Percentiles rank a stretch among this genome's conserved stretches.
These are phyloP conservation scores for Suricata suricatta DNA, from an alignment of 2,113 vertebrate genomes.

Conservation along the genomic window DNA sequence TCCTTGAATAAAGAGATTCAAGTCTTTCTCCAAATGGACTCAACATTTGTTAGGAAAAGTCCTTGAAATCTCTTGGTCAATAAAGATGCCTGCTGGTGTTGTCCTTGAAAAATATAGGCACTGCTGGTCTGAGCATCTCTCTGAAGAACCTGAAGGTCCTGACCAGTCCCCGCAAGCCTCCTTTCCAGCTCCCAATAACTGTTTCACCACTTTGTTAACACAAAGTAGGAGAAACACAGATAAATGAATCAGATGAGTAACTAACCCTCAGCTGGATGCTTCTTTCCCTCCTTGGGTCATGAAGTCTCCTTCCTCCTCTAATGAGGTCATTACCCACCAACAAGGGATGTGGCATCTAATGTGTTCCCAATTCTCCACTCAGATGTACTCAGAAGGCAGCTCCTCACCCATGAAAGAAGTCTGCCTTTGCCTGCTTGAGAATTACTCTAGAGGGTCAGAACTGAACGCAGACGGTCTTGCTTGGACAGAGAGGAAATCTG, in stretches of 20 bases:
- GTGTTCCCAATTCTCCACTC: neutral
- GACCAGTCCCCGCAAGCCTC: neutral
- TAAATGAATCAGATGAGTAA: neutral
- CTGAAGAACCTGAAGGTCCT: neutral
- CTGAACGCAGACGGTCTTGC: accelerated
- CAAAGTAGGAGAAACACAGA: neutral
- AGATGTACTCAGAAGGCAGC: neutral
- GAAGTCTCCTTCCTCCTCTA: neutral
- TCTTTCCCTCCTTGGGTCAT: neutral
- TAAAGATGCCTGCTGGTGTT: neutral
- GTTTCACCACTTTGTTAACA: neutral
- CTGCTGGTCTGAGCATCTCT: neutral
- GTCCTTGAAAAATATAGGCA: neutral
- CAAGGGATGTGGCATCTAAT: neutral
- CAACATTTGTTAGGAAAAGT: neutral
- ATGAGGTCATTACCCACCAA: neutral
- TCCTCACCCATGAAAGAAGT: neutral
- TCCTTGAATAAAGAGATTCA: neutral
- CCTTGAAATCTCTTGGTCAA: neutral
- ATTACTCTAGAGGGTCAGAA: neutral
- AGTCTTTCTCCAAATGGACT: neutral
- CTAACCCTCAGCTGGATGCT: neutral
- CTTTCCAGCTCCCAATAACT: neutral
- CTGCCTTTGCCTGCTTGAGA: neutral
- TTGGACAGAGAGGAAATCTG: neutral